Percentiles rank a stretch among this genome's conserved stretches.
Evolutionary conservation across 1,140 invertebrate genomes (phyloP).

Genomic region (Drosophila triauraria): DNA sequence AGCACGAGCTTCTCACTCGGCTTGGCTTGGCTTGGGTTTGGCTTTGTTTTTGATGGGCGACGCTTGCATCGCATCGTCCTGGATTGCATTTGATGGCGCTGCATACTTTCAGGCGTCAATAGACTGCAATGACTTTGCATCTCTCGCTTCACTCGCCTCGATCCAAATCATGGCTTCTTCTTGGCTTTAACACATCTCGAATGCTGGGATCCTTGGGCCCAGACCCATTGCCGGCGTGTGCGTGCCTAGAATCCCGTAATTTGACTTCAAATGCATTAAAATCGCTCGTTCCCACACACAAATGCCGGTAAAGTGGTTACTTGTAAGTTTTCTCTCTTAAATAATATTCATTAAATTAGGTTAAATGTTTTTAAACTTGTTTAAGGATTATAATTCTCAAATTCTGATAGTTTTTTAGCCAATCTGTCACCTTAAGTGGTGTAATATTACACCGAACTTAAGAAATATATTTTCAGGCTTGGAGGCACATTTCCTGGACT

Average conservation of each 20-base stretch:
- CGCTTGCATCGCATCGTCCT: slow-evolving; percentile 8
- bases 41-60: slow-evolving; percentile 16
- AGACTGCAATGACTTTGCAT: slow-evolving; percentile 76
- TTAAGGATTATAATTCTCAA: neutral
- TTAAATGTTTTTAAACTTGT: neutral
- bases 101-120: slow-evolving; percentile 81
- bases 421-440: neutral
- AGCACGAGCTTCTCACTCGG: slow-evolving; percentile 17
- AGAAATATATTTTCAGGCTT: neutral
- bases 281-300: slow-evolving; percentile 44
- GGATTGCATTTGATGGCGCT: slow-evolving; percentile 47
- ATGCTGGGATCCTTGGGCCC: slow-evolving; percentile 6
- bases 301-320: slow-evolving; percentile 28
- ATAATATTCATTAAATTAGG: neutral
- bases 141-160: slow-evolving; percentile 32
- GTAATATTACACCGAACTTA: neutral
- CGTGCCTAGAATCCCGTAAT: slow-evolving; percentile 78
- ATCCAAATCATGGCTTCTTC: slow-evolving; percentile 50
- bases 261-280: slow-evolving; percentile 82
- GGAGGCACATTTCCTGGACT: slow-evolving; percentile 6
- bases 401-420: too few species aligned
- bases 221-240: slow-evolving; percentile 58
- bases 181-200: slow-evolving; percentile 3
- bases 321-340: neutral
- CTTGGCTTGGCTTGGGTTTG: neutral